A percentile compares a stretch with the other conserved stretches of the same genome.
phyloP scores from a whole-genome alignment of 2,797 vertebrate species.

The Aulostomus chinensis region DNA sequence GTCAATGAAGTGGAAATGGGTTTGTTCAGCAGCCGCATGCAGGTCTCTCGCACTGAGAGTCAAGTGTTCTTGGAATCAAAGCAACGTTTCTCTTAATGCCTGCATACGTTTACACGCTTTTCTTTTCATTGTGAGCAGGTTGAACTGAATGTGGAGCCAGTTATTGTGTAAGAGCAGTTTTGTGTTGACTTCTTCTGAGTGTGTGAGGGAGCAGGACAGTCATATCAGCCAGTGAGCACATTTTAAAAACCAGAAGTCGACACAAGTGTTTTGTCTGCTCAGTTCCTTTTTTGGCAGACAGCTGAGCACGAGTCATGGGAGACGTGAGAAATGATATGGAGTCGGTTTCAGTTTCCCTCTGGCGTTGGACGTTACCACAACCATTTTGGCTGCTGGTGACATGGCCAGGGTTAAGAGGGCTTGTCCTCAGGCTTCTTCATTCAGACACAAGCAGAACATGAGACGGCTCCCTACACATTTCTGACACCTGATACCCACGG shows the following conservation, averaged over 20 bases:
- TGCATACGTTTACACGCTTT: too few relatives aligned
- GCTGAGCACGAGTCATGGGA: slow-evolving; percentile 4
- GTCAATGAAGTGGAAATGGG: too few relatives aligned
- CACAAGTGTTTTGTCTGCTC: slow-evolving; percentile 14
- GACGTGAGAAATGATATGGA: slow-evolving; percentile 6
- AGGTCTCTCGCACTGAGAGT: too few relatives aligned
- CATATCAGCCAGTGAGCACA: background rate
- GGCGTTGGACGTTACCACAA: background rate
- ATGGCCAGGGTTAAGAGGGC: slow-evolving; percentile 8
- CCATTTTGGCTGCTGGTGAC: slow-evolving; percentile 1
- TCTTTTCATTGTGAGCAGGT: too few relatives aligned
- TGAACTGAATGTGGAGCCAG: background rate
- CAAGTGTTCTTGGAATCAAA: too few relatives aligned
- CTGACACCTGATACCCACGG: slow-evolving; percentile 49
- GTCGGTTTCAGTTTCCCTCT: background rate
- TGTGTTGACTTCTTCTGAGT: background rate
- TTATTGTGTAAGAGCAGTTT: background rate
- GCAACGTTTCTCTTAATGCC: too few relatives aligned
- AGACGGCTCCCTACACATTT: slow-evolving; percentile 50
- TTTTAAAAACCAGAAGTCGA: slow-evolving; percentile 34
- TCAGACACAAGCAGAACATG: slow-evolving; percentile 52
- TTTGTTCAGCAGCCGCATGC: too few relatives aligned
- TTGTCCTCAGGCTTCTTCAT: slow-evolving; percentile 40
- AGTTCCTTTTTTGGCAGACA: slow-evolving; percentile 22
- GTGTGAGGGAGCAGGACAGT: background rate